Percentiles rank a stretch among this genome's conserved stretches.
Evolutionary conservation across 2,888 invertebrate genomes (phyloP).

Genomic region (Lasioglossum marginatum): DNA sequence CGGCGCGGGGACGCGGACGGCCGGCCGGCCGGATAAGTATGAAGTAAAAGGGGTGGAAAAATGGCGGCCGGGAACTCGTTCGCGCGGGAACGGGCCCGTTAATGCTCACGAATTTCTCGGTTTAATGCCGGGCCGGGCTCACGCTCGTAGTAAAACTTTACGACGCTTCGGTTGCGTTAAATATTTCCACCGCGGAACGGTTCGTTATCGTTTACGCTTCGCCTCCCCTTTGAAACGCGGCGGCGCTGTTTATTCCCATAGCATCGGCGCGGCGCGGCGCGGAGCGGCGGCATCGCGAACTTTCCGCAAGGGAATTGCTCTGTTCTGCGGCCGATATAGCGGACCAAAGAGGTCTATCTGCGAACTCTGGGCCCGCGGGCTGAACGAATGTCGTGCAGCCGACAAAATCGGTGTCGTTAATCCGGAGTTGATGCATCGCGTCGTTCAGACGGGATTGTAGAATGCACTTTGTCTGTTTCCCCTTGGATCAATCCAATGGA

Average conservation of each 20-base stretch:
- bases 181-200: slow-evolving; percentile 20
- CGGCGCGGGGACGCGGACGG: neutral
- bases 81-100: slow-evolving; percentile 11
- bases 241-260: neutral
- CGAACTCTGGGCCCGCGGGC: neutral
- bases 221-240: slow-evolving; percentile 21
- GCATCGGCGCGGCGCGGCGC: neutral
- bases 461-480: neutral
- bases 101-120: slow-evolving; percentile 22
- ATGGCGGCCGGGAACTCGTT: slow-evolving; percentile 15
- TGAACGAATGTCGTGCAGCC: neutral
- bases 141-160: slow-evolving; percentile 31
- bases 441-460: neutral
- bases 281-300: neutral
- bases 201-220: slow-evolving; percentile 31
- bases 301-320: neutral
- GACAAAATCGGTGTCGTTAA: neutral
- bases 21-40: neutral
- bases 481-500: neutral
- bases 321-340: neutral
- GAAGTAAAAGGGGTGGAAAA: neutral
- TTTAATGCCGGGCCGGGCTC: slow-evolving; percentile 12
- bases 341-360: neutral
- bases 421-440: neutral
- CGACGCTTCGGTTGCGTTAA: slow-evolving; percentile 25